These are phyloP conservation scores for Caenorhabditis sp. DNA, from an alignment of 2,888 invertebrate species.

Conservation along the genomic window DNA sequence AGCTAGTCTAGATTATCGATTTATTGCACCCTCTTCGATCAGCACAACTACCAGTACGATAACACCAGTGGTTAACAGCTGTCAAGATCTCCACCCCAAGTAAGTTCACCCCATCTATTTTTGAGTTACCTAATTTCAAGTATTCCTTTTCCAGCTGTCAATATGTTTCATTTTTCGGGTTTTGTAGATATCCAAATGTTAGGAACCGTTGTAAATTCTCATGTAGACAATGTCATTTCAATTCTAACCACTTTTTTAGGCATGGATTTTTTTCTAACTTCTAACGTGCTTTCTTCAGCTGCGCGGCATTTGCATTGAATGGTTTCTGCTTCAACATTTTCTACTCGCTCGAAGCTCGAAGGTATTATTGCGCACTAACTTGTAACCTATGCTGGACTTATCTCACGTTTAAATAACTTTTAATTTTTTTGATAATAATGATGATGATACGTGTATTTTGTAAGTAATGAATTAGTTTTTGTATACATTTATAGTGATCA, in stretches of 20 bases:
- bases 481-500: neutral
- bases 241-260: slow-evolving; percentile 2
- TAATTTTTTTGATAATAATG: neutral
- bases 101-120: slow-evolving; percentile 13
- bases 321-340: slow-evolving; percentile 40
- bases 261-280: neutral
- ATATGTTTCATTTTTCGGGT: slow-evolving; percentile 21
- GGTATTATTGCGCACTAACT: slow-evolving; percentile 37
- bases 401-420: slow-evolving; percentile 1
- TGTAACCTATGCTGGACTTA: slow-evolving; percentile 30
- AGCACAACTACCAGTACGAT: slow-evolving; percentile 11
- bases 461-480: neutral
- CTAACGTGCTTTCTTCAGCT: slow-evolving; percentile 18
- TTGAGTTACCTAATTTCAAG: neutral
- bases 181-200: slow-evolving; percentile 21
- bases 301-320: slow-evolving; percentile 36
- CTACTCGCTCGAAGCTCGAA: slow-evolving; percentile 30
- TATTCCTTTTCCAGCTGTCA: slow-evolving; percentile 30
- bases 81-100: slow-evolving; percentile 43
- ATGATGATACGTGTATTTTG: neutral
- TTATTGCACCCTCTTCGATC: neutral
- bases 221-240: slow-evolving; percentile 8
- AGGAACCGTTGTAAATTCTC: slow-evolving; percentile 22
- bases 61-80: slow-evolving; percentile 34
- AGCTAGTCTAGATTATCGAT: slow-evolving; percentile 33